These are phyloP conservation scores for Rallus limicola DNA, from an alignment of 2,113 vertebrate species.

Conservation along the genomic window DNA sequence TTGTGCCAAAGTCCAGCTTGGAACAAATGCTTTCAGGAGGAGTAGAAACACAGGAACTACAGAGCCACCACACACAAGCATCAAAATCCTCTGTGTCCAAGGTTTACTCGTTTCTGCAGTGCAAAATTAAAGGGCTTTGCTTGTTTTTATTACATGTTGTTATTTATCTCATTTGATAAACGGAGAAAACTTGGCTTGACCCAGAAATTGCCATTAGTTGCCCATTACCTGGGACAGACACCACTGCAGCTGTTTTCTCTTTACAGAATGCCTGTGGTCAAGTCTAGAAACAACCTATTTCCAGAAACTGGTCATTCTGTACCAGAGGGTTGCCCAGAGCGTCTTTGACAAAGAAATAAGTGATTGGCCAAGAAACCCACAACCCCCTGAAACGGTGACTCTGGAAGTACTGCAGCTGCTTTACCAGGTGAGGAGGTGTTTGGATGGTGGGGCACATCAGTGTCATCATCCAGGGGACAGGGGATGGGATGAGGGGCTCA, in stretches of 20 bases:
- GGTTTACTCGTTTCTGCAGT: background rate
- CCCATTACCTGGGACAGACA: background rate
- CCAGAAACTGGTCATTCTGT: background rate
- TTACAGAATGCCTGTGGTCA: conserved; percentile 58
- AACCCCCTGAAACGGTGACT: fast-evolving
- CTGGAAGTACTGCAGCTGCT: conserved; percentile 52
- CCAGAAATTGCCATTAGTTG: background rate
- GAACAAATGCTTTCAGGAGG: background rate
- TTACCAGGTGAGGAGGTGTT: conserved; percentile 45
- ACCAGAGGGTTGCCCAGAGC: background rate
- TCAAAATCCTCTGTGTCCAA: background rate
- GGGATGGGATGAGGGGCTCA: too few species aligned
- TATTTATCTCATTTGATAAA: background rate
- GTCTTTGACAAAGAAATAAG: fast-evolving
- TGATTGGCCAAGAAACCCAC: fast-evolving
- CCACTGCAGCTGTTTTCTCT: background rate
- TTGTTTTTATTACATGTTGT: background rate
- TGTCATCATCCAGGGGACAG: too few species aligned
- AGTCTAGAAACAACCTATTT: conserved; percentile 37
- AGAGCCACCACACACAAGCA: background rate
- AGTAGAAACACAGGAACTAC: background rate
- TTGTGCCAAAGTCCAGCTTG: background rate
- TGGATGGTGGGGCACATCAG: background rate
- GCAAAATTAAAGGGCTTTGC: background rate
- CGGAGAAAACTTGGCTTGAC: background rate